These are phyloP conservation scores for Mastomys natalensis DNA, from an alignment of 2,113 vertebrate species.

Conservation along the genomic window DNA sequence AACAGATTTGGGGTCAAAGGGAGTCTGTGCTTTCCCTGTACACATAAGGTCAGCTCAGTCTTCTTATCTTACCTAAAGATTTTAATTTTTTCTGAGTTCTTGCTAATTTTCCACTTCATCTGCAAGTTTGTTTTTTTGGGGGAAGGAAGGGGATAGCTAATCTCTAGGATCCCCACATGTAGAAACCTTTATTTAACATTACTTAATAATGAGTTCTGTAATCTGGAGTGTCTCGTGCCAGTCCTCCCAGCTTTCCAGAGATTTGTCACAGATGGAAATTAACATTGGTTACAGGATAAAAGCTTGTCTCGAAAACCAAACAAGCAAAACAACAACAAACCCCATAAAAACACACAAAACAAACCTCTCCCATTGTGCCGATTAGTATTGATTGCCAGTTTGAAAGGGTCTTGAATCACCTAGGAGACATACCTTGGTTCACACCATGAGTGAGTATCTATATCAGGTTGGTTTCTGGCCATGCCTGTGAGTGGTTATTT, in stretches of 20 bases:
- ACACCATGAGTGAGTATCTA: neutral
- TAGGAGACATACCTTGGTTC: neutral
- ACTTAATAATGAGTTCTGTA: slow-evolving; percentile 12
- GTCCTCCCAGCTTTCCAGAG: neutral
- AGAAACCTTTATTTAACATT: neutral
- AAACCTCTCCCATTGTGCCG: too few relatives aligned
- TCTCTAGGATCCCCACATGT: neutral
- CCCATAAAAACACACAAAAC: neutral
- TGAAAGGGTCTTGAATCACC: neutral
- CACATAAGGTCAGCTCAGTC: neutral
- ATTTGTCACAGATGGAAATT: neutral
- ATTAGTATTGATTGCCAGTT: neutral
- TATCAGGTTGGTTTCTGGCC: neutral
- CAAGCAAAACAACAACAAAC: neutral
- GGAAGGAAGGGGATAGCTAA: neutral
- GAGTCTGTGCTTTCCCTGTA: neutral
- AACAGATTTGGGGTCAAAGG: neutral
- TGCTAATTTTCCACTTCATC: slow-evolving; percentile 29
- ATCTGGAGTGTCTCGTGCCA: neutral
- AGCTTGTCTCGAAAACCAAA: neutral
- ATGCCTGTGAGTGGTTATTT: neutral
- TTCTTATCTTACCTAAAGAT: slow-evolving; percentile 28
- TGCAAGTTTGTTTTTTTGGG: neutral
- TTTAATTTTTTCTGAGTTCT: slow-evolving; percentile 24
- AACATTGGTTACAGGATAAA: neutral